Evolutionary conservation across 2,888 invertebrate species (phyloP), one percentile per base, ranked within the genome.

Genomic region (Trilocha varians): DNA sequence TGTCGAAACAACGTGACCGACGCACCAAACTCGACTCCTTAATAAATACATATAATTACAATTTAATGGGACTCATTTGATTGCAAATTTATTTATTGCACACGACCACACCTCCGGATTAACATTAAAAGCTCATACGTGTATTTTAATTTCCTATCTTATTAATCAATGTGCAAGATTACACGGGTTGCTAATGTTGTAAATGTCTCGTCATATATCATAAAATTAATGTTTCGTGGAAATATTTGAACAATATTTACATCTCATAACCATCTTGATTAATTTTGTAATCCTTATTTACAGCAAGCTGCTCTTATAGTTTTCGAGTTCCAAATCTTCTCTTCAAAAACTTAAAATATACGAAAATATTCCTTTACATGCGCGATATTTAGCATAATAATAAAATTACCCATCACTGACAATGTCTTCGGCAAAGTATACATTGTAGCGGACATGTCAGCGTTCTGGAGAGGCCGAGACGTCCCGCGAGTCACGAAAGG

Each of bases 401-500:
- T 9, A 25, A 25, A 25, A 2, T 6, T 6, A 2, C 5, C 25
- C 25, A 25, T 25, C 25, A 25, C 6, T 25, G 25, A 25, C 11
- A 18, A 18, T 18, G n/a, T n/a, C n/a, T n/a, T n/a, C 18, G 8
- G 8, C 8, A 18, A 18, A 18, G 3, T 25, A 25, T 11, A n/a
- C n/a, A n/a, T 3, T 25, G 25, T 25, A 25, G 3, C 3, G 25
- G 2, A 1, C 25, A 25, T 25, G 8, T 2, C 6, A 6, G 11
- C 3, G 6, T 9, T 25, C 25, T 25, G 8, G 25, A 25, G 2
- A 11, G 25, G 25, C 25, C 25, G 25, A 25, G 9, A 39, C 35
- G 17, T 42, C 14, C 36, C 35, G 15, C 40, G 17, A 40, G 38
- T 46, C 48, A 45, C 49, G 42, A 48, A 49, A 53, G 45, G 58